A percentile compares a stretch with the other conserved stretches of the same genome.
Conservation (phyloP, 2,797 vertebrate genomes). For the Ibycter americanus region DNA sequence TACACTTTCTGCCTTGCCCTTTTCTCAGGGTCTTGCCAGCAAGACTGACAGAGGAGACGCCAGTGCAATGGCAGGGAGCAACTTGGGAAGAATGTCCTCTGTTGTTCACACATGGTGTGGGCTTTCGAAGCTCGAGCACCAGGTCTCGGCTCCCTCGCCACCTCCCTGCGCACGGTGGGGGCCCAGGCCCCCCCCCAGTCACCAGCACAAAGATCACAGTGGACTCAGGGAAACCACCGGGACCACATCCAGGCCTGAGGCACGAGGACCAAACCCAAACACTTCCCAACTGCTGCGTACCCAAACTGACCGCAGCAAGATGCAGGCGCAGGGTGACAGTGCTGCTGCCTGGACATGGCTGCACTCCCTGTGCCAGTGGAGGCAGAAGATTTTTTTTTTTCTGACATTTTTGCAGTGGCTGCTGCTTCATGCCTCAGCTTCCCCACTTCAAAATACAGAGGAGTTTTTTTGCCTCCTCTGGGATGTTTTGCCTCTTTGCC, state of each 20-base stretch:
- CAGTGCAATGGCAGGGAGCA: not conserved
- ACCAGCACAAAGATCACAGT: not conserved
- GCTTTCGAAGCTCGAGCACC: not conserved
- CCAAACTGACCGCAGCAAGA: not conserved
- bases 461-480: not conserved
- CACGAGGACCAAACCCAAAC: not conserved
- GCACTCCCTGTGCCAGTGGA: rapidly evolving
- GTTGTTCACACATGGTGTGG: not conserved
- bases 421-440: not conserved
- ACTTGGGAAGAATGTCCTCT: not conserved
- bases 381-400: not conserved
- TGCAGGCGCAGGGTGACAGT: rapidly evolving
- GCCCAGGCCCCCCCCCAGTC: not conserved
- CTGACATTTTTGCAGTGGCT: not conserved
- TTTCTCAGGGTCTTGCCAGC: not conserved
- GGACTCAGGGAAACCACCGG: rapidly evolving
- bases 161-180: not conserved
- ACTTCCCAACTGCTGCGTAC: not conserved
- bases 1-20: not conserved
- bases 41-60: not conserved
- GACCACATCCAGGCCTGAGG: not conserved
- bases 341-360: not conserved
- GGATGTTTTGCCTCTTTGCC: not conserved
- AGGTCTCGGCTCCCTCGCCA: rapidly evolving
- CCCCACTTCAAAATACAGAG: not conserved